Percentiles rank a stretch among this genome's conserved stretches.
Evolutionary conservation across 2,113 vertebrate genomes (phyloP).

Genomic region (Passer montanus): DNA sequence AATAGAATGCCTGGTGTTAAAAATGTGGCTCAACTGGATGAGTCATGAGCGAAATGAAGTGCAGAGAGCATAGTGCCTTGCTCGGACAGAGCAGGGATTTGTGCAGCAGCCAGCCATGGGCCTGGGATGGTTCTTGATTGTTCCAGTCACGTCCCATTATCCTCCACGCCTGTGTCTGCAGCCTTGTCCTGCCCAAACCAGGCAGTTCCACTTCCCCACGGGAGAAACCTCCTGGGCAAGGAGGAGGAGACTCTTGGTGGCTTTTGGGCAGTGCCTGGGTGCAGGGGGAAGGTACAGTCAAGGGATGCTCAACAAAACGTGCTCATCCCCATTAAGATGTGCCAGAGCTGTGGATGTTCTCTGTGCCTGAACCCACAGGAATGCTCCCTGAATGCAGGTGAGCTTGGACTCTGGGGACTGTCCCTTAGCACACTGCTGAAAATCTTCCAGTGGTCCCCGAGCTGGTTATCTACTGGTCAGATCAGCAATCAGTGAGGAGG

Average conservation of each 20-base stretch:
- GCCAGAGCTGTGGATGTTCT: neutral
- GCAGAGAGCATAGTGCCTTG: neutral
- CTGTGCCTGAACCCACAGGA: neutral
- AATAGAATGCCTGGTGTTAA: conserved; percentile 17
- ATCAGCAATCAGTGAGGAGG: neutral
- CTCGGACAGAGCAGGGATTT: neutral
- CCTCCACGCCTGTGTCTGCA: neutral
- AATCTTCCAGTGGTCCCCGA: neutral
- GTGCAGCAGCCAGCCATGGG: neutral
- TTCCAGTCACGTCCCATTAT: neutral
- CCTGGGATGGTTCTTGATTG: neutral
- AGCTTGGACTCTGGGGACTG: neutral
- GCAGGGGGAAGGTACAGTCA: accelerated
- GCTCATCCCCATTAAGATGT: accelerated
- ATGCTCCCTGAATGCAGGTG: neutral
- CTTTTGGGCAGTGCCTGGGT: neutral
- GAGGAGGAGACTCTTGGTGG: neutral
- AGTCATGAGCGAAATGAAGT: neutral
- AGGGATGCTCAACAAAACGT: neutral
- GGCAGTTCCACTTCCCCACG: neutral
- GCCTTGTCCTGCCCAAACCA: neutral
- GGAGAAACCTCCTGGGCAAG: neutral
- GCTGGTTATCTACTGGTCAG: neutral
- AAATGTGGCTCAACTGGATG: neutral
- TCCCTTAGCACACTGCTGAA: neutral